These are phyloP conservation scores for Parus major DNA, from an alignment of 2,113 vertebrate genomes.

Conservation along the genomic window DNA sequence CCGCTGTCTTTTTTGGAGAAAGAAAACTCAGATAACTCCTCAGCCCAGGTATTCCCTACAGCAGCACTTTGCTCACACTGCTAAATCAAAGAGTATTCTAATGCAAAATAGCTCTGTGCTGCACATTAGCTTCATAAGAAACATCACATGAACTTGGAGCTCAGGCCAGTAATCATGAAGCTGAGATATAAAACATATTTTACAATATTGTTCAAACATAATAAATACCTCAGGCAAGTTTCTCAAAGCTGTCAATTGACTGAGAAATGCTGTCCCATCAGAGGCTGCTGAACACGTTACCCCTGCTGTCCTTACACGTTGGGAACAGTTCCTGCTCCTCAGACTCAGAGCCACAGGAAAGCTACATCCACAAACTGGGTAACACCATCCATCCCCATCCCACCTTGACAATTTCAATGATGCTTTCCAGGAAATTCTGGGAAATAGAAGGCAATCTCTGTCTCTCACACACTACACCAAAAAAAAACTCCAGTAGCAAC, in stretches of 20 bases:
- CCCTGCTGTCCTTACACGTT: background rate
- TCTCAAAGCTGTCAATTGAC: background rate
- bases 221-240: slow-evolving; percentile 32
- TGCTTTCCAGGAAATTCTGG: background rate
- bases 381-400: background rate
- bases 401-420: background rate
- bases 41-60: slow-evolving; percentile 6
- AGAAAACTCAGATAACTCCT: background rate
- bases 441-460: background rate
- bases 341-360: background rate
- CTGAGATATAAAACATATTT: slow-evolving; percentile 1
- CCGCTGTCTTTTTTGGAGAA: background rate
- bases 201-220: slow-evolving; percentile 40
- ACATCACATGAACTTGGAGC: background rate
- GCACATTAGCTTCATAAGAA: background rate
- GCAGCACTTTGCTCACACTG: background rate
- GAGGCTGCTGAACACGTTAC: background rate
- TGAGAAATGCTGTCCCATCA: background rate
- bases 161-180: background rate
- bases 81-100: slow-evolving; percentile 16
- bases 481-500: background rate
- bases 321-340: background rate
- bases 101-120: slow-evolving; percentile 12
- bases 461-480: background rate
- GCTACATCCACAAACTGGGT: background rate